Evolutionary conservation across 2,888 invertebrate genomes (phyloP).

Genomic region (Euplagia quadripunctaria): DNA sequence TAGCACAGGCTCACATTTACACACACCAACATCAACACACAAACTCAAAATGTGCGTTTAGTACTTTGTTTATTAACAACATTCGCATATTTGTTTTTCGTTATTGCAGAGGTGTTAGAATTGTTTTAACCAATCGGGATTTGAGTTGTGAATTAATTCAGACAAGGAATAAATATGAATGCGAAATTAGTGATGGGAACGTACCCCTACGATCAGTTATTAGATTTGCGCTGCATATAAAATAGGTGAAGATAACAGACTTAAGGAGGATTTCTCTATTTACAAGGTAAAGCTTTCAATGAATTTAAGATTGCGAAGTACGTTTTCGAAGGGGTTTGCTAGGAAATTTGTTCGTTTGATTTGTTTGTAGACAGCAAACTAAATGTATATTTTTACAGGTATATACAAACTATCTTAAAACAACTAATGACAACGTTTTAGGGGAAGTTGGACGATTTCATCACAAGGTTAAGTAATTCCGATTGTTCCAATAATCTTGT

Average conservation of each 20-base stretch:
- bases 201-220: constrained; percentile 11
- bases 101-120: constrained; percentile 39
- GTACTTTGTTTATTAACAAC: constrained; percentile 46
- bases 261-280: constrained; percentile 5
- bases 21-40: constrained; percentile 44
- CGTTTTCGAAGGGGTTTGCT: neutral
- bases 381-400: constrained; percentile 1
- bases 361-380: constrained; percentile 10
- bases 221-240: constrained; percentile 18
- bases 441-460: too few relatives aligned
- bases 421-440: neutral
- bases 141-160: constrained; percentile 42
- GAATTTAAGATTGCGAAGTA: constrained; percentile 16
- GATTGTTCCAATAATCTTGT: too few relatives aligned
- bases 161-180: constrained; percentile 44
- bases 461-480: too few relatives aligned
- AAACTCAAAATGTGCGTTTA: neutral
- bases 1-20: constrained; percentile 40
- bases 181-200: constrained; percentile 23
- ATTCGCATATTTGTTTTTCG: constrained; percentile 34
- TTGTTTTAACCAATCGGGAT: constrained; percentile 42
- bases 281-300: constrained; percentile 17
- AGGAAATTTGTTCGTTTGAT: constrained; percentile 9
- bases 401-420: neutral
- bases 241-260: constrained; percentile 11